Base-by-base conservation (phyloP, 2,888 invertebrate species). In the Cheilosia vernalis region DNA sequence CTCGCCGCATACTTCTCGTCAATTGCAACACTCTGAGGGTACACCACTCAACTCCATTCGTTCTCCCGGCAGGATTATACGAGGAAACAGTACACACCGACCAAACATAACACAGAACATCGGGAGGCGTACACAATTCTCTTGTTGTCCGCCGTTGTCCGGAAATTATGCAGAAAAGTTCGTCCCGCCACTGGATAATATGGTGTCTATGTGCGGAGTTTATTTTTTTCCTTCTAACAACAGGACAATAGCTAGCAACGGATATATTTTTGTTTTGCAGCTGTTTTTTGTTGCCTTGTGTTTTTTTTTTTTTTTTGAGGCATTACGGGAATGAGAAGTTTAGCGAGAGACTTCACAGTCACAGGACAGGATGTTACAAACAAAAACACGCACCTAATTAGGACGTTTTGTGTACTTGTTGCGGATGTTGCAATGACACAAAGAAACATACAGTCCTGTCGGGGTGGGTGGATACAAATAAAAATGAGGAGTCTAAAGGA, bases 361-460 rank as follows among this genome's bases (percentile, higher is more conserved):
- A 51, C 15, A 51, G 55, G 47, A 67, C 76, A 76, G 85, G 85
- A 85, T 77, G 76, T 67, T 70, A 15, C 66, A 81, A 85, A 85
- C 85, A 85, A 85, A 79, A 85, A 81, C 77, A 85, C 85, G 85
- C 85, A 85, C 81, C 81, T 85, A 85, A 85, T 85, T 85, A 85
- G 81, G 81, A 66, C 81, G 66, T 77, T 76, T 81, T 85, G 85
- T 77, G 85, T 70, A 85, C 85, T 85, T 85, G 85, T 85, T 80
- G 81, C 85, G 85, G 85, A 81, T 85, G 85, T 85, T 85, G 70
- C 51, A 64, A 70, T 70, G 30, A 53, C 74, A 84, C 74, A 84
- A 79, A 72, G 67, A 84, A 74, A 69, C 40, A 27, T 27, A 64
- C 30, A 64, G 69, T 64, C 37, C 13, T 13, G 13, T 10, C 10